Evolutionary conservation across 2,113 vertebrate genomes (phyloP).

Genomic region (Nannobrachium achirus): DNA sequence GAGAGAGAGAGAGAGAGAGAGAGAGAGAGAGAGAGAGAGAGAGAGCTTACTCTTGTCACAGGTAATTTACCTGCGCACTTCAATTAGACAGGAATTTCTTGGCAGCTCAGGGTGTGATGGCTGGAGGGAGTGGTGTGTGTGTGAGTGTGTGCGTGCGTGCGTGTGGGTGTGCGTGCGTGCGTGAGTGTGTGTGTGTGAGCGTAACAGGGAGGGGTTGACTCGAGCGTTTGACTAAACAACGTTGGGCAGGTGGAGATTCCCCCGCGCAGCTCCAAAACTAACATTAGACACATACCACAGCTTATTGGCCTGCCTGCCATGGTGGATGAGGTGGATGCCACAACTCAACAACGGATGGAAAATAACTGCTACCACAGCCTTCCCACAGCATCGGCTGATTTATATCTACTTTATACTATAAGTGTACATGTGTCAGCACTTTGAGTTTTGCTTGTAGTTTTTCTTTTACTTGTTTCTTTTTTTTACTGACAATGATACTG

Average conservation of each 20-base stretch:
- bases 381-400: background rate
- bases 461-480: no score
- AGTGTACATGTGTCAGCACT: no score
- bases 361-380: conserved; percentile 40
- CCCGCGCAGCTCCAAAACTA: conserved; percentile 51
- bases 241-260: conserved; percentile 51
- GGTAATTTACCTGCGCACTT: conserved; percentile 50
- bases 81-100: conserved; percentile 61
- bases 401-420: no score
- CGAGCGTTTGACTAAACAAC: conserved; percentile 47
- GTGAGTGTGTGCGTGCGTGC: background rate
- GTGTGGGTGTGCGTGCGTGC: background rate
- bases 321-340: conserved; percentile 34
- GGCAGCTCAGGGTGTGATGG: conserved; percentile 5
- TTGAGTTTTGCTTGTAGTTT: no score
- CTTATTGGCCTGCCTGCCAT: background rate
- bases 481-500: no score
- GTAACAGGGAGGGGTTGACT: conserved; percentile 43
- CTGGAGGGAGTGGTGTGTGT: background rate
- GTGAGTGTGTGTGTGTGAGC: background rate
- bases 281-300: conserved; percentile 34
- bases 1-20: conserved; percentile 7
- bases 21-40: conserved; percentile 17
- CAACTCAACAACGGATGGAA: conserved; percentile 41
- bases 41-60: conserved; percentile 52